These are phyloP conservation scores for Adelosebastes latens DNA, from an alignment of 2,797 vertebrate genomes.

Conservation along the genomic window DNA sequence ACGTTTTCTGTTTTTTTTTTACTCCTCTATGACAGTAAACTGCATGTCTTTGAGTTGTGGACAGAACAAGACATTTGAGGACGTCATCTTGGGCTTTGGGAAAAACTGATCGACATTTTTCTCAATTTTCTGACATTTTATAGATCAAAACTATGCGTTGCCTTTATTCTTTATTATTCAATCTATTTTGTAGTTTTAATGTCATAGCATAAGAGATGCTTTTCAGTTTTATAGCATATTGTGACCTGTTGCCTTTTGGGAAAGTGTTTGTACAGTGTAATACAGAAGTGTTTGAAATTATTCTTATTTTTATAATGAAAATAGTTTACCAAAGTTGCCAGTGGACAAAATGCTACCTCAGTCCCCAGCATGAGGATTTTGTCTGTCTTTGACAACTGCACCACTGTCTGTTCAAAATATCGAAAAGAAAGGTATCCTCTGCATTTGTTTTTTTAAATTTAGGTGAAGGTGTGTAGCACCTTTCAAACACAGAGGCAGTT, in stretches of 20 bases:
- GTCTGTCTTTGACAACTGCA: not conserved
- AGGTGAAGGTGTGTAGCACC: rapidly evolving
- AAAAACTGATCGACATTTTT: no score
- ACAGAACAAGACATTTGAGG: no score
- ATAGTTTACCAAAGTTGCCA: not conserved
- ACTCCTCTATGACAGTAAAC: no score
- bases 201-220: not conserved
- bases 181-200: not conserved
- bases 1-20: no score
- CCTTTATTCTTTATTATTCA: not conserved
- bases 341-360: not conserved
- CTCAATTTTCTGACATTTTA: no score
- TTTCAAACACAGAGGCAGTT: not conserved
- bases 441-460: not conserved
- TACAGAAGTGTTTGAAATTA: not conserved
- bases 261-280: not conserved
- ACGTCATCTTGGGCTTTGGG: no score
- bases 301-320: not conserved
- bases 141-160: no score
- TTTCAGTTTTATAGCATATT: not conserved
- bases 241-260: not conserved
- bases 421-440: not conserved
- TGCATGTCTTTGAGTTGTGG: no score
- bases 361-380: not conserved
- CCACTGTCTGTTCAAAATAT: not conserved